phyloP scores from a whole-genome alignment of 2,797 vertebrate species.

The Garrulus glandarius region DNA sequence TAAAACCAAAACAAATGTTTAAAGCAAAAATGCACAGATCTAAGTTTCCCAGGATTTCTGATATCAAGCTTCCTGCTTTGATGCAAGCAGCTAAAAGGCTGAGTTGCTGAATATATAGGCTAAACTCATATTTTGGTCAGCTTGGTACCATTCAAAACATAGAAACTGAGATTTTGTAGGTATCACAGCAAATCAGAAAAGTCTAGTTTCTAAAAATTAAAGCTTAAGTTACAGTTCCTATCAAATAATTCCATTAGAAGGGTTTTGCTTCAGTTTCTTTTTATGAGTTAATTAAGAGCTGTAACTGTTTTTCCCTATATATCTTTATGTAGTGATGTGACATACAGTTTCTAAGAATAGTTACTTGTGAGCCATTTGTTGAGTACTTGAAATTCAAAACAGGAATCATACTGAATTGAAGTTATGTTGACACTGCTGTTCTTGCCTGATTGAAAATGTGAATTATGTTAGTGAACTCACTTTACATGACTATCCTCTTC shows the following conservation, averaged over 20 bases:
- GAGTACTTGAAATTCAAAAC: constrained; percentile 12
- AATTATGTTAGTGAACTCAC: background rate
- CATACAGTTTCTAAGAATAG: background rate
- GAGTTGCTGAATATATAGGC: background rate
- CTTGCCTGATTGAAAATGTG: constrained; percentile 2
- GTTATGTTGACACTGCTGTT: background rate
- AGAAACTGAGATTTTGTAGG: background rate
- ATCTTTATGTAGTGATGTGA: background rate
- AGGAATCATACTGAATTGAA: background rate
- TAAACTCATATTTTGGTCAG: background rate
- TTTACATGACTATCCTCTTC: background rate
- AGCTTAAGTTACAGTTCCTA: background rate
- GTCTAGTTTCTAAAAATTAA: background rate
- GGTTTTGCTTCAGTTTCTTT: background rate
- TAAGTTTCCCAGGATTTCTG: background rate
- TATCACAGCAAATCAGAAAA: background rate
- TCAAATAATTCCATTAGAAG: background rate
- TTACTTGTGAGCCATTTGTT: background rate
- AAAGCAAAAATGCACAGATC: background rate
- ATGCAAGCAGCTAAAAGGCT: background rate
- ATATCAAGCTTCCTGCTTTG: background rate
- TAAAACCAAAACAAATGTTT: background rate
- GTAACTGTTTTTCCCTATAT: background rate
- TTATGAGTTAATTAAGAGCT: background rate
- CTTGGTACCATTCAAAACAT: background rate